These are phyloP conservation scores for Sardina pilchardus DNA, from an alignment of 2,113 vertebrate genomes.

Conservation along the genomic window DNA sequence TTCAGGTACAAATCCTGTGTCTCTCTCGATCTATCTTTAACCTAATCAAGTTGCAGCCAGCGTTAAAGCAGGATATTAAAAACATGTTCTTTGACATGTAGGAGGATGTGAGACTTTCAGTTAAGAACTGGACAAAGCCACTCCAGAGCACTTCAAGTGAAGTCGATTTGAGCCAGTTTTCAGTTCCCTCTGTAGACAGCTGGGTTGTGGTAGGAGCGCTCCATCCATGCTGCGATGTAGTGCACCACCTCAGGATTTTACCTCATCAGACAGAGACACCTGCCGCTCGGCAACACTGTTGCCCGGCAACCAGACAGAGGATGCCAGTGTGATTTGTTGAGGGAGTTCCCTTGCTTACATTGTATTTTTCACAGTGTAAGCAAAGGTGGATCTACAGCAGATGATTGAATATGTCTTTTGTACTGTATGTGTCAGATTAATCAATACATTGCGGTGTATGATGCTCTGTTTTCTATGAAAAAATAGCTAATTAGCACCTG, in stretches of 20 bases:
- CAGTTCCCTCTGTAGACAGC: not conserved
- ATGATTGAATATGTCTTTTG: not conserved
- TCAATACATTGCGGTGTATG: not conserved
- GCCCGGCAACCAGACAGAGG: slow-evolving; percentile 43
- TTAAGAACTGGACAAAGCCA: too few species aligned
- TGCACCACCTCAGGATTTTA: slow-evolving; percentile 19
- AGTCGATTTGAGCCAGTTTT: not conserved
- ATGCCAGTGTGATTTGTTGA: slow-evolving; percentile 28
- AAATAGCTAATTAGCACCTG: not conserved
- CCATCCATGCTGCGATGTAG: not conserved
- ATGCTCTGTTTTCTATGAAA: not conserved
- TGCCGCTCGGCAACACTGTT: slow-evolving; percentile 53
- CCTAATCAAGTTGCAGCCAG: too few species aligned
- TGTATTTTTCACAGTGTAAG: not conserved
- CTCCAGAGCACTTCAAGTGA: too few species aligned
- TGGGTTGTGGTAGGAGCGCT: not conserved
- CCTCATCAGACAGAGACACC: slow-evolving; percentile 22
- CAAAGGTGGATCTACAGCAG: not conserved
- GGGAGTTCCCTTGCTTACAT: not conserved
- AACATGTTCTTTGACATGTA: too few species aligned
- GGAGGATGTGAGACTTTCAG: too few species aligned
- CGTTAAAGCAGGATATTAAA: too few species aligned
- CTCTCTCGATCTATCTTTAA: too few species aligned
- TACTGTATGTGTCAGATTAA: not conserved
- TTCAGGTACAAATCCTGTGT: too few species aligned